These are phyloP conservation scores for Oedothorax gibbosus DNA, from an alignment of 1,140 invertebrate genomes.

Conservation along the genomic window DNA sequence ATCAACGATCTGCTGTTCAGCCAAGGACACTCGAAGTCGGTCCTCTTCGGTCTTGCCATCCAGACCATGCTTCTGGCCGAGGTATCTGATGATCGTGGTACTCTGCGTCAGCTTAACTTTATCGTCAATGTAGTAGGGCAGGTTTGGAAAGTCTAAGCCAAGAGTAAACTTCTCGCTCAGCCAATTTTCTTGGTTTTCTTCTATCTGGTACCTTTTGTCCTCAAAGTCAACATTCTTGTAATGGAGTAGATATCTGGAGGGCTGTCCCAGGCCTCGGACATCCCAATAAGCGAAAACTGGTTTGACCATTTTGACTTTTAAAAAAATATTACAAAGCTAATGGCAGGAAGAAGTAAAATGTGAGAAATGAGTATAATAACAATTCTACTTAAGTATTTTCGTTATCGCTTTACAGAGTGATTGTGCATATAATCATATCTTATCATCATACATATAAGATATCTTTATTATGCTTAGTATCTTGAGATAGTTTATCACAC, in stretches of 20 bases:
- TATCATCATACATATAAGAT: too few relatives aligned
- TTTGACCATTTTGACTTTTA: conserved; percentile 64
- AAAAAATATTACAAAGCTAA: too few relatives aligned
- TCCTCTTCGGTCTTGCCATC: conserved; percentile 68
- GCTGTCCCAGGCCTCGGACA: conserved; percentile 77
- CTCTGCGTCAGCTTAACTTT: conserved; percentile 68
- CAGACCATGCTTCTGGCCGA: conserved; percentile 67
- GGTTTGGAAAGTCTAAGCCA: conserved; percentile 67
- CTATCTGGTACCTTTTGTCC: conserved; percentile 71
- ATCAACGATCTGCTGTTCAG: conserved; percentile 70
- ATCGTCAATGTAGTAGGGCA: conserved; percentile 64
- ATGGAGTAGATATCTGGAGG: conserved; percentile 78
- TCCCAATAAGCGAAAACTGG: conserved; percentile 76
- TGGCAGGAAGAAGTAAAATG: too few relatives aligned
- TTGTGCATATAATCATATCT: too few relatives aligned
- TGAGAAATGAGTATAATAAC: too few relatives aligned
- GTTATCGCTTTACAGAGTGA: too few relatives aligned
- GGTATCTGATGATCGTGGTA: conserved; percentile 71
- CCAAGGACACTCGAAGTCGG: conserved; percentile 68
- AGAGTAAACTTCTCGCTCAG: conserved; percentile 65
- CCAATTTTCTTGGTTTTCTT: conserved; percentile 63
- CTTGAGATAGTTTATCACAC: too few relatives aligned
- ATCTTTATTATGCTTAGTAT: too few relatives aligned
- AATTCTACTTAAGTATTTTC: too few relatives aligned
- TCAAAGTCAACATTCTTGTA: conserved; percentile 79